These are phyloP conservation scores for Paramisgurnus dabryanus DNA, from an alignment of 2,113 vertebrate species.

Conservation along the genomic window DNA sequence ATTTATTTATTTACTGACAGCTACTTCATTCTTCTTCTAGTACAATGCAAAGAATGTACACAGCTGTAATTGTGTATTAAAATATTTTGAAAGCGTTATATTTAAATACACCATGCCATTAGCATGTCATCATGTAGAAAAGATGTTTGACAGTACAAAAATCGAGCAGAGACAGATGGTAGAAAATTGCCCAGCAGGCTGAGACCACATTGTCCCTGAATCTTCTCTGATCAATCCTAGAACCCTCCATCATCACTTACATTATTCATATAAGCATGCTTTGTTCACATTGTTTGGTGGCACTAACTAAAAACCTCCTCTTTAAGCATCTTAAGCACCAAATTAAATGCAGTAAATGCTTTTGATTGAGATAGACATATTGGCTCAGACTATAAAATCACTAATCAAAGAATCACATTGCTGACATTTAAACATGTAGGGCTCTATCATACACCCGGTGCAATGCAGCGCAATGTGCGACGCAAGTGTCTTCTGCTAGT, in stretches of 20 bases:
- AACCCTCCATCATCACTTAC: conserved; percentile 19
- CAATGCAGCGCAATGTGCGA: too few relatives aligned
- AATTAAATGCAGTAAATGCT: not conserved
- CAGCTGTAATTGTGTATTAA: not conserved
- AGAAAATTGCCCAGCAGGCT: conserved; percentile 28
- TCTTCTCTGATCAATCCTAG: not conserved
- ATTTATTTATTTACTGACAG: not conserved
- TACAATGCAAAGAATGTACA: not conserved
- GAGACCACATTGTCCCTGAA: conserved; percentile 5
- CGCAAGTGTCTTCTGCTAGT: too few relatives aligned
- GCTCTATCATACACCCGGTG: too few relatives aligned
- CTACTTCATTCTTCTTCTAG: not conserved
- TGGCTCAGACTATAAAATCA: not conserved
- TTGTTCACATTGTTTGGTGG: not conserved
- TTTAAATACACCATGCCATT: conserved; percentile 6
- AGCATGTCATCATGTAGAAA: conserved; percentile 23
- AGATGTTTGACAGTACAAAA: conserved; percentile 18
- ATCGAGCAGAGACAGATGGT: conserved; percentile 33
- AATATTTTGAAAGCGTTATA: not conserved
- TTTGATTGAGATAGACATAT: not conserved
- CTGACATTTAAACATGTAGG: not conserved
- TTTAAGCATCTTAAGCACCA: too few relatives aligned
- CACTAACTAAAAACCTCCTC: not conserved
- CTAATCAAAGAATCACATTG: conserved; percentile 1
- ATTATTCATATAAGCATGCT: conserved; percentile 36